Conservation (phyloP, 53 echinoderm and acorn worm genomes). For the Mesocentrotus franciscanus region DNA sequence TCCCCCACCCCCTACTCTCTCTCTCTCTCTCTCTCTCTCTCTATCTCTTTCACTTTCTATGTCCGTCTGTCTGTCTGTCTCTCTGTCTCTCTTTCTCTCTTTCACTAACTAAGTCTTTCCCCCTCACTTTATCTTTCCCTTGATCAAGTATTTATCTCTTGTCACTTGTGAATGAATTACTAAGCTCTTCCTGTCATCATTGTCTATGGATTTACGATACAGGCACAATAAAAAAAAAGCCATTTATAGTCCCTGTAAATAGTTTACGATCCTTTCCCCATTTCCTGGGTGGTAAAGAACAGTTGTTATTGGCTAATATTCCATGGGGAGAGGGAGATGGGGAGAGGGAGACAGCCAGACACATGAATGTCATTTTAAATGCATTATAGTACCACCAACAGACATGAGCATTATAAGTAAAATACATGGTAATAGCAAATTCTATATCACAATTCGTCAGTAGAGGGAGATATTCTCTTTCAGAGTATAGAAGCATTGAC, state of each 20-base stretch:
- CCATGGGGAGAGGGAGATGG: background rate
- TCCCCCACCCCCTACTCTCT: background rate
- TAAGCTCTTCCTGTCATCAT: background rate
- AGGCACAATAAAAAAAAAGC: background rate
- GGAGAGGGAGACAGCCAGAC: background rate
- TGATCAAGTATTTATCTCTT: background rate
- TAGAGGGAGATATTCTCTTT: constrained; percentile 38
- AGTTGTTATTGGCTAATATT: background rate
- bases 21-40: background rate
- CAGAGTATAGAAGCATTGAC: background rate
- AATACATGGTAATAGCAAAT: background rate
- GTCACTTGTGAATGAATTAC: background rate
- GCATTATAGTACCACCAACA: background rate
- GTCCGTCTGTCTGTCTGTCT: background rate
- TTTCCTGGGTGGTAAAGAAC: background rate
- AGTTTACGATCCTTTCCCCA: background rate
- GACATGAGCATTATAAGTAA: background rate
- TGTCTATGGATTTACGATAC: background rate
- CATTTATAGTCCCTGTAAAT: background rate
- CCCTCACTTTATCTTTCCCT: background rate
- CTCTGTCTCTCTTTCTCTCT: background rate
- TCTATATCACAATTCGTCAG: background rate
- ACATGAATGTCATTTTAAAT: constrained; percentile 46
- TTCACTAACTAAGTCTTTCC: too few species aligned
- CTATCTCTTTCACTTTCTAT: background rate